These are phyloP conservation scores for Hyperoplus lanceolatus DNA, from an alignment of 2,797 vertebrate genomes.

Conservation along the genomic window DNA sequence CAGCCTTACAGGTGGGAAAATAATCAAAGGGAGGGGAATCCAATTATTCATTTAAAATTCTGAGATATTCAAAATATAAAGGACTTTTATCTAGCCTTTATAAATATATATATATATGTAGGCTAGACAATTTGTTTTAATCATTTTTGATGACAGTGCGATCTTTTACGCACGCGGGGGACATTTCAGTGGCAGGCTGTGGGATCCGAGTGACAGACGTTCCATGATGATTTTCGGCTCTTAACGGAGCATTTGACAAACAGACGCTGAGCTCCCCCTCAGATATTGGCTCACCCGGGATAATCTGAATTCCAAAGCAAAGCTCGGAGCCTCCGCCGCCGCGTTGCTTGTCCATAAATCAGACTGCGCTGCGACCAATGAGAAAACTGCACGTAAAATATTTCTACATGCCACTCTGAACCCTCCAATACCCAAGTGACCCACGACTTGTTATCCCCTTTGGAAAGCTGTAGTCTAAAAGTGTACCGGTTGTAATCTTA, in stretches of 20 bases:
- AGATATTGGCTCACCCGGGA: constrained; percentile 56
- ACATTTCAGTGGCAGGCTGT: constrained; percentile 35
- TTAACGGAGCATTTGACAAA: constrained; percentile 49
- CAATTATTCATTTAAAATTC: constrained; percentile 9
- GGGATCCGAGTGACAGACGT: constrained; percentile 45
- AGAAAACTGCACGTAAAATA: constrained; percentile 61
- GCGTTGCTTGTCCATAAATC: constrained; percentile 64
- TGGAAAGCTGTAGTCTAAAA: constrained; percentile 36
- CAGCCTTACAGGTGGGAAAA: constrained; percentile 56
- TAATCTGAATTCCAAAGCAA: constrained; percentile 70
- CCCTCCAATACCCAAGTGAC: constrained; percentile 57
- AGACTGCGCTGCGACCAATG: constrained; percentile 56
- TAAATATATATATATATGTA: too few species aligned
- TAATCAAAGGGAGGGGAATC: constrained; percentile 6
- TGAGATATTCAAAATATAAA: too few species aligned
- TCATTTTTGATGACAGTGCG: constrained; percentile 1
- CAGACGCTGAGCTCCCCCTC: constrained; percentile 48
- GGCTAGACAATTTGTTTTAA: neutral
- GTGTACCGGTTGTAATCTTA: neutral
- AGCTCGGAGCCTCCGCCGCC: constrained; percentile 44
- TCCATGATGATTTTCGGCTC: constrained; percentile 54
- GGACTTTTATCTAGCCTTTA: too few species aligned
- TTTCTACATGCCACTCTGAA: constrained; percentile 58
- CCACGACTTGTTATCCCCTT: constrained; percentile 24
- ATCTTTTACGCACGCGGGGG: constrained; percentile 35